Conservation (phyloP, 1,140 invertebrate species). For the Drosophila albomicans region DNA sequence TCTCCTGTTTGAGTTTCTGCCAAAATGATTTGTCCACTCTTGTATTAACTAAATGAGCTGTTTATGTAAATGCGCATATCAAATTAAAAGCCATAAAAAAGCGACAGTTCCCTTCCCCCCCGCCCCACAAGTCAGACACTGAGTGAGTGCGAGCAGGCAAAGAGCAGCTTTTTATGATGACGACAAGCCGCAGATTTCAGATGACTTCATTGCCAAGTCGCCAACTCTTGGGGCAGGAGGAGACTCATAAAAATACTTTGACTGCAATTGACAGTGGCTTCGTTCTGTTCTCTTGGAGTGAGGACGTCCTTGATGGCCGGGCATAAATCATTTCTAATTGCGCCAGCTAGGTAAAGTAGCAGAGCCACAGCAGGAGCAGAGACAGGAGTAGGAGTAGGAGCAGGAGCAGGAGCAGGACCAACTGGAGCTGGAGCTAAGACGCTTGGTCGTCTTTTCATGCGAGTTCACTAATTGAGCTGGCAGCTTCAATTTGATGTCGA, state of each 20-base stretch:
- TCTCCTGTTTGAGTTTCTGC: not conserved
- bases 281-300: conserved; percentile 17
- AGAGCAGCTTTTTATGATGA: conserved; percentile 40
- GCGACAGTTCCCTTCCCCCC: not conserved
- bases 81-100: conserved; percentile 79
- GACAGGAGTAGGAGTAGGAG: not conserved
- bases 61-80: conserved; percentile 79
- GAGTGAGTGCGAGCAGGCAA: not conserved
- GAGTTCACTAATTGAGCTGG: conserved; percentile 19
- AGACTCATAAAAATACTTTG: conserved; percentile 58
- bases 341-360: conserved; percentile 25
- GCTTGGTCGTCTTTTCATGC: not conserved
- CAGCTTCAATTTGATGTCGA: conserved; percentile 4
- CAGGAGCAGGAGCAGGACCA: not conserved
- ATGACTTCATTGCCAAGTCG: conserved; percentile 67
- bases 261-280: conserved; percentile 51
- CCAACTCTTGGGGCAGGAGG: not conserved
- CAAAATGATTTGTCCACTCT: conserved; percentile 69
- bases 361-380: not conserved
- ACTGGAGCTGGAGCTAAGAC: not conserved
- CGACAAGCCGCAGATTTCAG: conserved; percentile 59
- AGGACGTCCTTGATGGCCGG: conserved; percentile 56
- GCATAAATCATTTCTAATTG: conserved; percentile 80
- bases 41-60: conserved; percentile 73
- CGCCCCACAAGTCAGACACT: not conserved